Base-by-base conservation (phyloP, 2,797 vertebrate genomes). In the Tympanoctomys barrerae region DNA sequence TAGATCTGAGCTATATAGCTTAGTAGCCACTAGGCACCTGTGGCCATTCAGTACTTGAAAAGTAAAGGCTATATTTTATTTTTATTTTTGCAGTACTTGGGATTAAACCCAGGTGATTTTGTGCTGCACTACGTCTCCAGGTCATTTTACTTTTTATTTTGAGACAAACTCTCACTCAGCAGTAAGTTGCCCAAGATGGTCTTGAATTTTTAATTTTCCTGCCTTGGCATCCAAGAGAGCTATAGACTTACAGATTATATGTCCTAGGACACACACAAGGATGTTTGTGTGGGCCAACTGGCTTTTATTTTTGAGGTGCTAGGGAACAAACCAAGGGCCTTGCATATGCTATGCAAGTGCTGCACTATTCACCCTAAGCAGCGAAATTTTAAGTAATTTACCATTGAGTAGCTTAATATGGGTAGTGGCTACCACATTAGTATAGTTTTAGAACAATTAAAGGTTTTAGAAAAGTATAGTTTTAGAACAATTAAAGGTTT, bases 381-480 rank as follows among this genome's bases (percentile, higher is more conserved):
- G 71, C 39, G 83, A 61, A 70, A 61, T 94, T 96, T 64, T 77
- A 68, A 77, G 54, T 52, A 59, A 90, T 71, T 71, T 52, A 68
- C 33, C 59, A n/a, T 46, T 59, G 52, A 84, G 22, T 52, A 39
- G 14, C 22, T 57, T 21, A 52, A 57, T 84, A 46, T 75, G 59
- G n/a, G 57, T 52, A 36, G 42, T 66, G 33, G 19, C 52, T 54
- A 14, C 70, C 33, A 18, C 39, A 5, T 90, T 46, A 24, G n/a
- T 81, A n/a, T 79, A 54, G 46, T 78, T 80, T 62, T 87, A 86
- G 64, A 90, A 54, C n/a, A 24, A 42, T 21, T 42, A 54, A 42
- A 90, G 68, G 31, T 18, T 19, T 83, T 66, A 85, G 31, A 52
- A 68, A 68, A 68, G 26, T 81, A n/a, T 79, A 54, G 46, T 78